phyloP scores from a whole-genome alignment of 2,797 vertebrate species.

The Chiroxiphia lanceolata region DNA sequence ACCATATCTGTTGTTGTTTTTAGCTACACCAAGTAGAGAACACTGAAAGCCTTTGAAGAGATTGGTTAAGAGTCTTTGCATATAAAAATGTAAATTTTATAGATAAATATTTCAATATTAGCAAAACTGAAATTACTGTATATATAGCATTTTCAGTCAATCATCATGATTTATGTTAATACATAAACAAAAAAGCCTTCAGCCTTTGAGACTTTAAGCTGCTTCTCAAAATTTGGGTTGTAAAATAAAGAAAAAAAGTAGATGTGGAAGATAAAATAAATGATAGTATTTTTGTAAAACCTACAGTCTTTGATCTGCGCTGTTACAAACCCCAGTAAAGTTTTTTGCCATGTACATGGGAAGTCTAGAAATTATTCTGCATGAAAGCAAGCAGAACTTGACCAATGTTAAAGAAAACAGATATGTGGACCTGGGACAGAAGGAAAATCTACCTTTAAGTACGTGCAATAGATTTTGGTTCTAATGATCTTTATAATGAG shows the following conservation, averaged over 20 bases:
- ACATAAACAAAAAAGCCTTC: not conserved
- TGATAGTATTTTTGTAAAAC: not conserved
- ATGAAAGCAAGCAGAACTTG: not conserved
- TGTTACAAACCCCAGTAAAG: not conserved
- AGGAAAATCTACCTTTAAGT: not conserved
- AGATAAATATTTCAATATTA: not conserved
- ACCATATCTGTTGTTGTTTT: not conserved
- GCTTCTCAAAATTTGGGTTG: not conserved
- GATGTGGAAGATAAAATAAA: not conserved
- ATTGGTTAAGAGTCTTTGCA: not conserved
- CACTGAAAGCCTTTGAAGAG: not conserved
- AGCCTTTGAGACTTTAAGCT: not conserved
- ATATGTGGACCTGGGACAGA: not conserved
- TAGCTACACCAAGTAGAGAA: not conserved
- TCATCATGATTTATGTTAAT: not conserved
- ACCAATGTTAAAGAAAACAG: not conserved
- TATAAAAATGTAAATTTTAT: not conserved
- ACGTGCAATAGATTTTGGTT: not conserved
- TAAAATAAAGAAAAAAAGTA: not conserved
- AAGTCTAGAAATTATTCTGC: not conserved
- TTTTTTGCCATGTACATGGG: not conserved
- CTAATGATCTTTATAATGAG: not conserved
- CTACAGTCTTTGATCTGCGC: not conserved
- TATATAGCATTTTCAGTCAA: not conserved
- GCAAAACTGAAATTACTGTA: not conserved